These are phyloP conservation scores for Falco naumanni DNA, from an alignment of 2,797 vertebrate genomes.

Conservation along the genomic window DNA sequence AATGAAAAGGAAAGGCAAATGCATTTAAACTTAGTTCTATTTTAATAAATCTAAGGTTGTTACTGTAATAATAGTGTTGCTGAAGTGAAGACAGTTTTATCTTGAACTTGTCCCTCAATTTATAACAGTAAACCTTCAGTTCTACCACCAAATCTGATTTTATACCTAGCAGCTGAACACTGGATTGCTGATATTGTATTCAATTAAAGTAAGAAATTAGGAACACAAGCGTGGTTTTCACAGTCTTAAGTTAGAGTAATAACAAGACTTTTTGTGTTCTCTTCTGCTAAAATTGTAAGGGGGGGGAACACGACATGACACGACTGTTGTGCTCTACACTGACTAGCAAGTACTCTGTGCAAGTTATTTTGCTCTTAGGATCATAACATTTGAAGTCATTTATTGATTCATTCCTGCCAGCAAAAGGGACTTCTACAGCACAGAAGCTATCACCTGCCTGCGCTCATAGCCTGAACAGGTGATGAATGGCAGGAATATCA, in stretches of 20 bases:
- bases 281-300: conserved; percentile 17
- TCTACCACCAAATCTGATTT: conserved; percentile 8
- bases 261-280: conserved; percentile 4
- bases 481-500: not conserved
- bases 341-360: not conserved
- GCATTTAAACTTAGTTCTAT: conserved; percentile 1
- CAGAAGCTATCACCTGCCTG: not conserved
- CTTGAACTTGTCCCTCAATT: not conserved
- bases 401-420: not conserved
- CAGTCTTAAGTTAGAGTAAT: not conserved
- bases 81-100: conserved; percentile 5
- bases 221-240: not conserved
- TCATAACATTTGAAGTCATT: not conserved
- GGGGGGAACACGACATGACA: not conserved
- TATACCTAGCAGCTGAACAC: conserved; percentile 5
- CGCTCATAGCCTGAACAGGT: not conserved
- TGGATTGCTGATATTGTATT: not conserved
- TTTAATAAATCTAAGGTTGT: conserved; percentile 45
- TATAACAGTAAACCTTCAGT: conserved; percentile 10
- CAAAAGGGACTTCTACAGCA: not conserved
- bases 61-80: not conserved
- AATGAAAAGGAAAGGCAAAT: conserved; percentile 22
- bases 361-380: not conserved
- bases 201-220: conserved; percentile 29
- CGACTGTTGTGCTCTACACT: not conserved